Evolutionary conservation across 2,113 vertebrate species (phyloP).

Genomic region (Antechinus flavipes): DNA sequence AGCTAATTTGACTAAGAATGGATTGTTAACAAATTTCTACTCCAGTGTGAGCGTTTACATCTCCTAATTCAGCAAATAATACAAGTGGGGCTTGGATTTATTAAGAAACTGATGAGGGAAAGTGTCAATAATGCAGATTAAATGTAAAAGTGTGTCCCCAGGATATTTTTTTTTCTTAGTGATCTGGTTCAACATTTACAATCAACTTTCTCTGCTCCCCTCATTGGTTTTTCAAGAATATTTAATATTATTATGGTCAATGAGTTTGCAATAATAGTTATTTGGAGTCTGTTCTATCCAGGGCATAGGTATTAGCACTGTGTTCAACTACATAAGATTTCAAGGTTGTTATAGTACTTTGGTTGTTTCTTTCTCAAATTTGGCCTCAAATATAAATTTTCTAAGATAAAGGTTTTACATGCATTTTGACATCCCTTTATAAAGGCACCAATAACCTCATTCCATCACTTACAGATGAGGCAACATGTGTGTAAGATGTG

Average conservation of each 20-base stretch:
- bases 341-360: slow-evolving; percentile 95
- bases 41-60: background rate
- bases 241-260: background rate
- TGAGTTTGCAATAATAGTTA: background rate
- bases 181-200: background rate
- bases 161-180: background rate
- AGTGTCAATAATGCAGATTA: background rate
- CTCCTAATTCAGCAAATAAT: background rate
- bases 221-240: background rate
- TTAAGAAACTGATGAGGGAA: background rate
- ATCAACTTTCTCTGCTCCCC: background rate
- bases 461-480: slow-evolving; percentile 99
- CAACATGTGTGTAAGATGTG: slow-evolving; percentile 97
- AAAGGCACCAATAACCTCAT: slow-evolving; percentile 97
- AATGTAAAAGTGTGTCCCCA: background rate
- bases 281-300: slow-evolving; percentile 69
- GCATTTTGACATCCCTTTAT: slow-evolving; percentile 97
- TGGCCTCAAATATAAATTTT: slow-evolving; percentile 96
- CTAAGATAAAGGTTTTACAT: slow-evolving; percentile 93
- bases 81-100: background rate
- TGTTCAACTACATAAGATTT: slow-evolving; percentile 98
- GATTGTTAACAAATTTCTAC: background rate
- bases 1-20: background rate
- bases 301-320: slow-evolving; percentile 97
- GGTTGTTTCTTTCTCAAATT: slow-evolving; percentile 95